Evolutionary conservation across 2,888 invertebrate genomes (phyloP).

Genomic region (Cephalotes varians): DNA sequence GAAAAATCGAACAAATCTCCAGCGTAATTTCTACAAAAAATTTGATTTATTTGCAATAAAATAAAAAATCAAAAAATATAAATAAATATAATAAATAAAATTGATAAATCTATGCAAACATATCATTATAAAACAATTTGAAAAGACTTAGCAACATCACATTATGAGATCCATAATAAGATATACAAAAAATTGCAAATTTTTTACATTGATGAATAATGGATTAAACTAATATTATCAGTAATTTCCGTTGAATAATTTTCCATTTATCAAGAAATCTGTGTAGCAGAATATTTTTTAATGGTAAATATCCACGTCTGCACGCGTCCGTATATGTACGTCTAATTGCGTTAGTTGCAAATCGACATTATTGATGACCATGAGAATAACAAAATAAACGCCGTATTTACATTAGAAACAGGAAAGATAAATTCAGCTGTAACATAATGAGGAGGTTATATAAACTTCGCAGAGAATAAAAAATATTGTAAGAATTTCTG

Average conservation of each 20-base stretch:
- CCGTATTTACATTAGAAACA: background rate
- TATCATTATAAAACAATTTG: background rate
- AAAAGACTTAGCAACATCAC: background rate
- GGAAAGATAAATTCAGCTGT: background rate
- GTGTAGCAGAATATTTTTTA: background rate
- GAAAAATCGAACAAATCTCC: background rate
- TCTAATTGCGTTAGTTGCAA: background rate
- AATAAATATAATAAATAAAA: conserved; percentile 9
- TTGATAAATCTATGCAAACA: background rate
- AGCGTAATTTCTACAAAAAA: background rate
- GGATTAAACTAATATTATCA: background rate
- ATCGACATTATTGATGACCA: background rate
- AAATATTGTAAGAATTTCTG: background rate
- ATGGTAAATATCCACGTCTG: background rate
- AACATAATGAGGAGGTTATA: conserved; percentile 30
- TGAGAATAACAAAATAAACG: background rate
- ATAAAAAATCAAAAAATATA: background rate
- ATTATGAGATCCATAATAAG: background rate
- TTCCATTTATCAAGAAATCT: background rate
- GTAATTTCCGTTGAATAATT: conserved; percentile 7
- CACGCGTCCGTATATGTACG: background rate
- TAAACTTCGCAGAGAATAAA: background rate
- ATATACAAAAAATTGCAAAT: background rate
- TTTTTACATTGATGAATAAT: conserved; percentile 10
- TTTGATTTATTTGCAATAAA: background rate